phyloP scores from a whole-genome alignment of 2,888 invertebrate species.

The Sturmia bella region DNA sequence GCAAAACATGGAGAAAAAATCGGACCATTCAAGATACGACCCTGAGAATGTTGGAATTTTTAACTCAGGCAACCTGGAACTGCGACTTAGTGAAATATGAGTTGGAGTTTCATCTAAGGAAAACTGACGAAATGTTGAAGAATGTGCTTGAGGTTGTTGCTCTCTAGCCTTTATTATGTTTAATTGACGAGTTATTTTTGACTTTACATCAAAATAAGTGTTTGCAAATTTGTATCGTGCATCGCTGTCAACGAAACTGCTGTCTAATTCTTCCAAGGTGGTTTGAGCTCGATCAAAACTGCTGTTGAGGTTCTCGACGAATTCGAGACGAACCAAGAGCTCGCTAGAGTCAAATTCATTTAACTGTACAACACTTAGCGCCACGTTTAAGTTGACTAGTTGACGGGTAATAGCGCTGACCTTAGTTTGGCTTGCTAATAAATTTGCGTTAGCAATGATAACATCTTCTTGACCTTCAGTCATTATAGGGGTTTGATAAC shows the following conservation, averaged over 20 bases:
- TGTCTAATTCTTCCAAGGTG: constrained; percentile 9
- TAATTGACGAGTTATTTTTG: constrained; percentile 23
- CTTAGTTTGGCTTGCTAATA: neutral
- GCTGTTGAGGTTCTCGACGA: constrained; percentile 17
- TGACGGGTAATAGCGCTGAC: neutral
- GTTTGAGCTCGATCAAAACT: constrained; percentile 18
- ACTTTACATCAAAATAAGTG: constrained; percentile 12
- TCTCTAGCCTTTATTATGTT: neutral
- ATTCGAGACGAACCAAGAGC: constrained; percentile 34
- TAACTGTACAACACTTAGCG: neutral
- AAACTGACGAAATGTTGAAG: too few species aligned
- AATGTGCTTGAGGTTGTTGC: too few species aligned
- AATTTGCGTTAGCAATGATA: neutral
- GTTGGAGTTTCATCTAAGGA: constrained; percentile 18
- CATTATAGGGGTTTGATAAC: neutral
- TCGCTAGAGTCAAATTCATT: constrained; percentile 1
- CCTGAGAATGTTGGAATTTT: constrained; percentile 64
- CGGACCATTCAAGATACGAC: constrained; percentile 59
- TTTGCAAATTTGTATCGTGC: constrained; percentile 2
- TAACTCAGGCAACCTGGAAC: constrained; percentile 63
- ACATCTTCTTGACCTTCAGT: constrained; percentile 1
- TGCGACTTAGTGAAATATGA: neutral
- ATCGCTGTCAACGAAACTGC: neutral
- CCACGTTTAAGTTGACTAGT: constrained; percentile 8
- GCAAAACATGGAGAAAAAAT: constrained; percentile 66